These are phyloP conservation scores for Onychostoma macrolepis DNA, from an alignment of 2,113 vertebrate genomes.

Conservation along the genomic window DNA sequence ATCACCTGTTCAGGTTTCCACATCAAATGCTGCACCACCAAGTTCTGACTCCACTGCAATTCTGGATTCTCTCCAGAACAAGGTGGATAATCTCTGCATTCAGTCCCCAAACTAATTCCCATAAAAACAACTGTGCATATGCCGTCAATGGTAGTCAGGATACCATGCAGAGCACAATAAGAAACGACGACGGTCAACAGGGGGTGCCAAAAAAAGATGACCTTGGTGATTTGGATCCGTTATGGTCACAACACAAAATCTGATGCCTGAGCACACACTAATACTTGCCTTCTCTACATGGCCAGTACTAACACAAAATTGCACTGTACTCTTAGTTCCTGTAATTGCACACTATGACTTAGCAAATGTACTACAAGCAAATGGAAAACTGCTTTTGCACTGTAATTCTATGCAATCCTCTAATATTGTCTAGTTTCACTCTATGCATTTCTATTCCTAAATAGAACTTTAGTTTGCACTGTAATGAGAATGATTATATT, in stretches of 20 bases:
- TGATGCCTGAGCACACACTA: conserved; percentile 56
- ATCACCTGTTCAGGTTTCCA: conserved; percentile 14
- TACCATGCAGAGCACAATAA: conserved; percentile 59
- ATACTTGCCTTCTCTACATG: not conserved
- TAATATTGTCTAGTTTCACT: not conserved
- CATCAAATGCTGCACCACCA: not conserved
- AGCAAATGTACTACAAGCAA: not conserved
- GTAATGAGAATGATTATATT: not conserved
- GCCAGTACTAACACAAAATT: conserved; percentile 2
- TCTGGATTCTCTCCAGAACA: conserved; percentile 33
- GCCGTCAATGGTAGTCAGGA: conserved; percentile 64
- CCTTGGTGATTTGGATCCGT: conserved; percentile 79
- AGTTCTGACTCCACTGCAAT: not conserved
- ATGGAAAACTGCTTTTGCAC: not conserved
- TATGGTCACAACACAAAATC: conserved; percentile 80
- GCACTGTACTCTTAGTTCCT: not conserved
- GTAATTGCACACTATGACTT: not conserved
- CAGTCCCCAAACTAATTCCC: conserved; percentile 69
- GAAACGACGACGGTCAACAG: conserved; percentile 52
- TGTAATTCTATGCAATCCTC: not conserved
- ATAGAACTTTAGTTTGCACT: conserved; percentile 30
- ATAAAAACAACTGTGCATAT: not conserved
- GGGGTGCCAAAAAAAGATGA: conserved; percentile 67
- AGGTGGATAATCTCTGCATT: conserved; percentile 75
- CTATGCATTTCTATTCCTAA: not conserved